phyloP scores from a whole-genome alignment of 37 sponge, comb jelly and placozoan species.

The Halichondria panicea region DNA sequence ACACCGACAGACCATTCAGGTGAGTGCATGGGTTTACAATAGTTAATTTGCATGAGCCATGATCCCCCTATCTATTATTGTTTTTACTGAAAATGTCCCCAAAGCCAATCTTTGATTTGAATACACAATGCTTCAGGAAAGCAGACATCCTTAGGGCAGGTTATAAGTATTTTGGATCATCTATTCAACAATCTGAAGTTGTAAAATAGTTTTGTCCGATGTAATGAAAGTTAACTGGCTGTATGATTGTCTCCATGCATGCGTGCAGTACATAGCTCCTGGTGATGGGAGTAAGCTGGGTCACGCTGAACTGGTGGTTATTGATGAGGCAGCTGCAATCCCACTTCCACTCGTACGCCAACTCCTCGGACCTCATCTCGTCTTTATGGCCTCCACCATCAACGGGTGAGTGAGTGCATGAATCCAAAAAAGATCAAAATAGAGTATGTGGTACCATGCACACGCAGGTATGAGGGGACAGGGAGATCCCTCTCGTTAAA shows the following conservation, averaged over 20 bases:
- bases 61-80: too few relatives aligned
- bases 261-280: slow-evolving; percentile 87
- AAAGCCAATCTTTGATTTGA: too few relatives aligned
- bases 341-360: slow-evolving; percentile 93
- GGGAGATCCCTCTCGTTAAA: slow-evolving; percentile 96
- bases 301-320: slow-evolving; percentile 95
- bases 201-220: not conserved
- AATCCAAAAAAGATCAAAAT: too few relatives aligned
- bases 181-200: not conserved
- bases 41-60: not conserved
- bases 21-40: too few relatives aligned
- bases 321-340: slow-evolving; percentile 98
- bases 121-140: too few relatives aligned
- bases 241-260: too few relatives aligned
- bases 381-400: slow-evolving; percentile 96
- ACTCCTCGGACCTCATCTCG: slow-evolving; percentile 91
- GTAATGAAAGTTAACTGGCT: too few relatives aligned
- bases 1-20: slow-evolving; percentile 95
- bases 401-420: slow-evolving; percentile 75
- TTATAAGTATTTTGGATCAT: too few relatives aligned
- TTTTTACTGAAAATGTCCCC: too few relatives aligned
- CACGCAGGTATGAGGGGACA: slow-evolving; percentile 95
- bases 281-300: slow-evolving; percentile 79
- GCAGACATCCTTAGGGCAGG: too few relatives aligned
- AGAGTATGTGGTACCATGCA: too few relatives aligned